Percentiles rank a stretch among this genome's conserved stretches.
These are phyloP conservation scores for Tachina grossa DNA, from an alignment of 2,888 invertebrate species.

Conservation along the genomic window DNA sequence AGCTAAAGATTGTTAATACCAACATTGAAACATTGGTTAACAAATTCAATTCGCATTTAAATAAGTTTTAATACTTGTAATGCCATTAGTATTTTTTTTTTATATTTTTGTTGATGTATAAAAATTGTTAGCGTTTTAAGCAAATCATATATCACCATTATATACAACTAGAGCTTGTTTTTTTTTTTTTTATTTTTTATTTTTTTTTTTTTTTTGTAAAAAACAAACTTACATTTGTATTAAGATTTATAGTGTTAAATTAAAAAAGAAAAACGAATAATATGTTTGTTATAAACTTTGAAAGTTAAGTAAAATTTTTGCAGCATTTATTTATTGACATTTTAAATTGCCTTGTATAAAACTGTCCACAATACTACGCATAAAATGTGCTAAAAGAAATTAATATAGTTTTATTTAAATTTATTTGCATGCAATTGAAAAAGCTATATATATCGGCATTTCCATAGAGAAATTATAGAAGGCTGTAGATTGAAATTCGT, in stretches of 20 bases:
- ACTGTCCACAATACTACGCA: neutral
- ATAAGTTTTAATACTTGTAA: conserved; percentile 8
- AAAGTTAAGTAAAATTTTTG: neutral
- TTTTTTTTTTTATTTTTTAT: too few relatives aligned
- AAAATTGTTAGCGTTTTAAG: neutral
- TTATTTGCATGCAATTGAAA: too few relatives aligned
- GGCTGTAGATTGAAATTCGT: too few relatives aligned
- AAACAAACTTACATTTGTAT: conserved; percentile 6
- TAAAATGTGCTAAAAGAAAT: neutral
- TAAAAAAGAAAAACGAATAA: conserved; percentile 4
- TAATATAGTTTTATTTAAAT: neutral
- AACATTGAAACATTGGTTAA: neutral
- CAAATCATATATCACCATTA: conserved; percentile 14
- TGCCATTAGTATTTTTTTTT: neutral
- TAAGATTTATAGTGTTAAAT: conserved; percentile 28
- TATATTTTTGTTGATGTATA: neutral
- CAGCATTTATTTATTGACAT: neutral
- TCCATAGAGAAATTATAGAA: too few relatives aligned
- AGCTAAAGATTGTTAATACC: neutral
- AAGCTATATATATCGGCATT: too few relatives aligned
- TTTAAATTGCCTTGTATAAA: neutral
- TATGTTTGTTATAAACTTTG: conserved; percentile 1
- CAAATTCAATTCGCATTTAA: neutral
- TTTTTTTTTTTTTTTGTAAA: too few relatives aligned
- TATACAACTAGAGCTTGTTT: neutral